Evolutionary conservation across 2,888 invertebrate genomes (phyloP), one percentile per base, ranked within the genome.

Genomic region (Dryococelus australis): DNA sequence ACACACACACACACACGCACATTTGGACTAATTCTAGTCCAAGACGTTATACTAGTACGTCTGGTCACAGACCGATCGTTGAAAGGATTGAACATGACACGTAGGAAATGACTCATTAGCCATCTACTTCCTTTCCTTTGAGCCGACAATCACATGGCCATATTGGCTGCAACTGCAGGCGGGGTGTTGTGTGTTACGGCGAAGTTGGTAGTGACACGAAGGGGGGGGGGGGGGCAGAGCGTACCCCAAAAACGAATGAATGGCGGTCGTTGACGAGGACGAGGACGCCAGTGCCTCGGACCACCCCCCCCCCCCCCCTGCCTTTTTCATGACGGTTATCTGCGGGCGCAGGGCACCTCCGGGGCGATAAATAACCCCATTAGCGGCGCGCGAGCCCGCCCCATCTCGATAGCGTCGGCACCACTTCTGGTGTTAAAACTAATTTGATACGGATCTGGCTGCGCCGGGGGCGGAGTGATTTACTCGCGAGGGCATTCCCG

Each of bases 361-460:
- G 65, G 24, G 20, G 24, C 65, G 65, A 65, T 65, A 65, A 65
- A 65, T 65, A 65, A 65, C 16, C 24, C 65, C 65, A 65, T 65
- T 65, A 65, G 65, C 65, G 65, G n/a, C 51, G 51, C 65, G 65
- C 65, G 65, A 20, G 51, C 8, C 35, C 35, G 35, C 12, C 12
- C 51, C 65, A 65, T 65, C 65, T 65, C 65, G 65, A 65, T 65
- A 65, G 20, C 65, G 65, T 65, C 65, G 65, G 65, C 65, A n/a
- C 65, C 65, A 65, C 65, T 65, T 65, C 65, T 65, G 65, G 65
- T 65, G 65, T 65, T 65, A 65, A 65, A 65, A 65, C 65, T 65
- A 65, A 65, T 65, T 65, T 65, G 65, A 65, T 65, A 65, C 65
- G 65, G 65, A 65, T 65, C 65, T 65, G 65, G 65, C 65, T n/a